Base-by-base conservation (phyloP, 1,140 invertebrate species). In the Limonius californicus region DNA sequence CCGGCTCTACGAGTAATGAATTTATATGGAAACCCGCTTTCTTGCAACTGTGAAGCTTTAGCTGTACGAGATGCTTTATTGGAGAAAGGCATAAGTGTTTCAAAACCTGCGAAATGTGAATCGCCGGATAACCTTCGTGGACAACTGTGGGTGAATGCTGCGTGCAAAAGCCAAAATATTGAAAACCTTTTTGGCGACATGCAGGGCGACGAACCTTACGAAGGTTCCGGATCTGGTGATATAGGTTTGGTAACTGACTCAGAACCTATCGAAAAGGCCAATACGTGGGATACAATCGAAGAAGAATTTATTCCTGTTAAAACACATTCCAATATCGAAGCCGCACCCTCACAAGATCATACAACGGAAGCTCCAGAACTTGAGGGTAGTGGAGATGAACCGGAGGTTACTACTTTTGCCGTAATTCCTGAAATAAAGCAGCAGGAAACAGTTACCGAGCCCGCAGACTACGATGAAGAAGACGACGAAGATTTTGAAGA, bases 151-250 rank as follows among this genome's bases (percentile, higher is more conserved):
- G 23, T 45, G 21, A 19, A 16, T n/a, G 59, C 43, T 27, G 53
- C 61, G 23, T 66, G 64, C 45, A 57, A 43, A 16, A n/a, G n/a
- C n/a, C 21, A 32, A 18, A 18, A 59, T 21, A 12, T 39, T 55
- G 19, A 60, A 32, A 45, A 59, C 54, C 19, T 59, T 9, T 23
- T 63, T 20, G 57, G 58, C 6, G 35, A 66, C 35, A 62, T 62
- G 60, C 50, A 62, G 16, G 56, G 45, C 12, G 65, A 63, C 21
- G 62, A 58, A 54, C 43, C 42, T 2, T 6, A 39, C 11, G 60
- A 66, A 59, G 64, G 64, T 12, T 62, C 56, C 1, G 66, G 66
- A 7, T 61, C 59, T 39, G 58, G 47, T 9, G 57, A 57, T 9
- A 59, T 61, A 1, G 45, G 35, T 9, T 8, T 20, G 2, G 42